Evolutionary conservation across 2,888 invertebrate species (phyloP).

Genomic region (Furcula furcula): DNA sequence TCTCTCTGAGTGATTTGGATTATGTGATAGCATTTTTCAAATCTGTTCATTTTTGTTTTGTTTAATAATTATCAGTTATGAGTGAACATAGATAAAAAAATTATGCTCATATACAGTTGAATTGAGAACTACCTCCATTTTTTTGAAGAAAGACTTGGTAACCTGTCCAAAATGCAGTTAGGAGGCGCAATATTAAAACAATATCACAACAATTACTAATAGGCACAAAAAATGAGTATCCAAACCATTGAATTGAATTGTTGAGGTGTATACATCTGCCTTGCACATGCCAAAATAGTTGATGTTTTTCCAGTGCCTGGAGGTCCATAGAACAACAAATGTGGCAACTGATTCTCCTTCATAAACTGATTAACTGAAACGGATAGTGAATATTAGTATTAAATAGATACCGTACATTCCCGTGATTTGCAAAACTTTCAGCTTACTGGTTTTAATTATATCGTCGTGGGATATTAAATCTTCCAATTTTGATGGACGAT

Average conservation of each 20-base stretch:
- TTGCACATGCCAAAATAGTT: slow-evolving; percentile 97
- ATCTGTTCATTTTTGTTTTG: too few relatives aligned
- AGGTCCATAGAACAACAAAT: slow-evolving; percentile 98
- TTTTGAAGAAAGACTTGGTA: too few relatives aligned
- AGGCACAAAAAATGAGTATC: too few relatives aligned
- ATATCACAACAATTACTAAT: too few relatives aligned
- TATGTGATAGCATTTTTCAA: too few relatives aligned
- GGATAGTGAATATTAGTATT: slow-evolving; percentile 4
- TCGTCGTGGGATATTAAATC: slow-evolving; percentile 99
- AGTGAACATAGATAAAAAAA: too few relatives aligned
- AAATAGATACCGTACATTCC: background rate
- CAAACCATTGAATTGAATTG: slow-evolving; percentile 96
- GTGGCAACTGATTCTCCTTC: slow-evolving; percentile 94
- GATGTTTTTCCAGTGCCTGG: slow-evolving; percentile 99
- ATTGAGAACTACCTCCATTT: too few relatives aligned
- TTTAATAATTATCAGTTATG: too few relatives aligned
- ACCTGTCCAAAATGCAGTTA: too few relatives aligned
- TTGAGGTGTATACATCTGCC: slow-evolving; percentile 92
- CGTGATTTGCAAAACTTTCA: background rate
- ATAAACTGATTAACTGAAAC: slow-evolving; percentile 92
- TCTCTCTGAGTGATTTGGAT: too few relatives aligned
- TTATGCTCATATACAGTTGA: too few relatives aligned
- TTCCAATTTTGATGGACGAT: slow-evolving; percentile 94
- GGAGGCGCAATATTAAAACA: too few relatives aligned
- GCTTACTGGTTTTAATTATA: slow-evolving; percentile 96